Base-by-base conservation (phyloP, 2,797 vertebrate genomes). In the Myripristis murdjan region DNA sequence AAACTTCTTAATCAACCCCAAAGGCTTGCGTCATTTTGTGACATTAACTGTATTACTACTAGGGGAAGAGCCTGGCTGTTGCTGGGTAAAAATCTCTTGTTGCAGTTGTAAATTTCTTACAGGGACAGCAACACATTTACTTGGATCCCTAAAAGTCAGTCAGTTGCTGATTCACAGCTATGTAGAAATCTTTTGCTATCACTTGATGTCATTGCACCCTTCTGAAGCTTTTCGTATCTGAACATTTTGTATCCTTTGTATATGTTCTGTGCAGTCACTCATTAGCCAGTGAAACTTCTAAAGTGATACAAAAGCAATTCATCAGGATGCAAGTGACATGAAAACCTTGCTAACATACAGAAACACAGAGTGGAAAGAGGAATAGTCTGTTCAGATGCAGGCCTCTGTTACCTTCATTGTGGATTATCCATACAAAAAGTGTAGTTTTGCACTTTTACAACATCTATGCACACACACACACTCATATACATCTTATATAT, bases 1-100 rank as follows among this genome's bases (percentile, higher is more conserved):
- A 89, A 88, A 87, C 85, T 84, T 92, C 73, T 87, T 89, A 85
- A 87, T 89, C 84, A 89, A 78, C 70, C 51, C 79, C 75, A 76
- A 76, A 79, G 79, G 54, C 15, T 1, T 80, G 72, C 73, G 65
- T 89, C 87, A 85, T 51, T 8, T 73, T 23, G 59, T 79, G 24
- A 16, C 49, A 51, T 55, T 57, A 71, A 67, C 77, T 64, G 73
- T 81, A 81, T 88, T 89, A 82, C 76, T 85, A 61, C 77, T 7
- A 47, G 54, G 66, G 54, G 71, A 75, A 65, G 86, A 90, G 85
- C 73, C 80, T 74, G 64, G 77, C 81, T 82, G 90, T 91, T 91
- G 90, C 90, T 73, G 85, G 91, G 90, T 82, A 88, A 87, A 89
- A 76, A 33, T 37, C 4, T 77, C 72, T 75, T 60, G 64, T 49